Percentiles rank a stretch among this genome's conserved stretches.
These are phyloP conservation scores for Promerops cafer DNA, from an alignment of 2,113 vertebrate genomes.

Conservation along the genomic window DNA sequence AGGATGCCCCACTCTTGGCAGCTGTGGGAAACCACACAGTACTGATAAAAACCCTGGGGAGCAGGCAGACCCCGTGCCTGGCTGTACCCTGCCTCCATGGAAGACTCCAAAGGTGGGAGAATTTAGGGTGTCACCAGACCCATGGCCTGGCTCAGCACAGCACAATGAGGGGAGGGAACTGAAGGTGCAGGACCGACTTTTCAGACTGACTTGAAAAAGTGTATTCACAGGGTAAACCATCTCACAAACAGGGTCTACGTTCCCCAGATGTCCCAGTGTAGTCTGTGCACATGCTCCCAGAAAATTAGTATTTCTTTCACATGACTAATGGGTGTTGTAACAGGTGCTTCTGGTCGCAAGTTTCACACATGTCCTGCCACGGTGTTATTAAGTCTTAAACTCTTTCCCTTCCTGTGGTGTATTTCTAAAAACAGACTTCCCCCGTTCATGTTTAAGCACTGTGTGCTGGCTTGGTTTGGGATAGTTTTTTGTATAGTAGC, in stretches of 20 bases:
- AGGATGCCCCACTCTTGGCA: accelerated
- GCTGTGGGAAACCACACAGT: accelerated
- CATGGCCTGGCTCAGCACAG: background rate
- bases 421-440: background rate
- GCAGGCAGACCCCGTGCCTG: background rate
- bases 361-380: background rate
- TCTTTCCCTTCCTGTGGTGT: background rate
- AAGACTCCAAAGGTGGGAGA: background rate
- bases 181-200: background rate
- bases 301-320: background rate
- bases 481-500: background rate
- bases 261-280: background rate
- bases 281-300: accelerated
- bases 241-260: accelerated
- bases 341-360: background rate
- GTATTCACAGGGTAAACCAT: background rate
- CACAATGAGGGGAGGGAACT: accelerated
- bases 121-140: background rate
- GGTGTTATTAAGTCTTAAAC: background rate
- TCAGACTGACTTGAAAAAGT: background rate
- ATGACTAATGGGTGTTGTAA: accelerated
- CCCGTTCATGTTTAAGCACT: background rate
- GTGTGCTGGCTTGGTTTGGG: background rate
- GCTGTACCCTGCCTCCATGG: accelerated
- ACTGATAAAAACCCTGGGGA: accelerated